phyloP scores from a whole-genome alignment of 1,140 invertebrate genomes.

The Drosophila truncata region DNA sequence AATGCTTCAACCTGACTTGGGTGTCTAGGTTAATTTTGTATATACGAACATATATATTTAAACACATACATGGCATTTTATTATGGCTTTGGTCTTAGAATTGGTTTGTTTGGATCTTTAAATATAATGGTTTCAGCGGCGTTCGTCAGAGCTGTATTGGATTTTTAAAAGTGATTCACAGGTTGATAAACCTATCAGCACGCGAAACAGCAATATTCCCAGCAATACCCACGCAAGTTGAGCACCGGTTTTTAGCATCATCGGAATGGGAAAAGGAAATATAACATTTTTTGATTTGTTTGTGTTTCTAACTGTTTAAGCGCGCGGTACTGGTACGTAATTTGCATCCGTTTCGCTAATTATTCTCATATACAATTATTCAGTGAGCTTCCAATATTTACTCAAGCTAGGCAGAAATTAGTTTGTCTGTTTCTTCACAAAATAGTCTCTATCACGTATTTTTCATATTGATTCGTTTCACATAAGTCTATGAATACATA shows the following conservation, averaged over 20 bases:
- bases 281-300: constrained; percentile 22
- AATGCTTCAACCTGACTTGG: constrained; percentile 12
- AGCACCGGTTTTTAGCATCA: constrained; percentile 58
- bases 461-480: not conserved
- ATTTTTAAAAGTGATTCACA: constrained; percentile 15
- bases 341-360: constrained; percentile 49
- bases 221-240: constrained; percentile 29
- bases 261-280: constrained; percentile 45
- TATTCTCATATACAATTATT: constrained; percentile 56
- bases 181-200: constrained; percentile 56
- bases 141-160: not conserved
- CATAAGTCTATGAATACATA: not conserved
- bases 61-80: not conserved
- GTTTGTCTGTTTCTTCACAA: not conserved
- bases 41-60: not conserved
- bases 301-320: constrained; percentile 53
- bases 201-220: constrained; percentile 27
- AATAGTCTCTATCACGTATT: not conserved
- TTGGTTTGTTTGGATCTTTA: not conserved
- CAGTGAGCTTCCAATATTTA: constrained; percentile 19
- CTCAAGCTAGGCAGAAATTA: not conserved
- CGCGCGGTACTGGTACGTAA: constrained; percentile 19
- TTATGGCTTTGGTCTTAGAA: not conserved
- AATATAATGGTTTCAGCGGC: not conserved
- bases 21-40: not conserved